A percentile compares a stretch with the other conserved stretches of the same genome.
Evolutionary conservation across 2,797 vertebrate genomes (phyloP).

Genomic region (Octomys mimax): DNA sequence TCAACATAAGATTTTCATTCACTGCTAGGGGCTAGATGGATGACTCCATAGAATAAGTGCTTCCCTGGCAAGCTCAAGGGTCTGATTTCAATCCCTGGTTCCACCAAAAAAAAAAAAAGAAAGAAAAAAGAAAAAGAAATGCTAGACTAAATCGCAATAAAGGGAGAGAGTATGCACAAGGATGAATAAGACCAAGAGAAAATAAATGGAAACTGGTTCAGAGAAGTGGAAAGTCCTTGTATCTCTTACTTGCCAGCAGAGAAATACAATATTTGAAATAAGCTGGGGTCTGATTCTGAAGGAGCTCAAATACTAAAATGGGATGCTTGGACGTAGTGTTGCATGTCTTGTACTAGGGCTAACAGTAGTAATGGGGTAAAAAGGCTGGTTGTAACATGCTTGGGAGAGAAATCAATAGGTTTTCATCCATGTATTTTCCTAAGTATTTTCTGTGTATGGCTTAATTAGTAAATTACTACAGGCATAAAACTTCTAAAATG

Average conservation of each 20-base stretch:
- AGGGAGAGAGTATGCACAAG: background rate
- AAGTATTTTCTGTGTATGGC: background rate
- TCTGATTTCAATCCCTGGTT: no score
- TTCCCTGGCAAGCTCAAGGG: no score
- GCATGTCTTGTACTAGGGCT: background rate
- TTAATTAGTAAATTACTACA: background rate
- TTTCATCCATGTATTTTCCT: slow-evolving; percentile 3
- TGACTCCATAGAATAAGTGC: no score
- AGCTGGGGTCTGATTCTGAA: background rate
- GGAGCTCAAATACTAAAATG: slow-evolving; percentile 26
- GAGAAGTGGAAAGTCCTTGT: background rate
- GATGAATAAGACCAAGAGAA: background rate
- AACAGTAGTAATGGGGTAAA: background rate
- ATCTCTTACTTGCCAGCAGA: background rate
- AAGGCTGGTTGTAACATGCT: background rate
- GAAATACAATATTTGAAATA: slow-evolving; percentile 43
- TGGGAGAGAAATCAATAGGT: background rate
- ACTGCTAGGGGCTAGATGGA: background rate
- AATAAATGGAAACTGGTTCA: background rate
- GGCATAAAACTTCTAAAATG: background rate
- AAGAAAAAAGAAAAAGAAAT: background rate
- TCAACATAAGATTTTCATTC: background rate
- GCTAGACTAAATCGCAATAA: slow-evolving; percentile 15
- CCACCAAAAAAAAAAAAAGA: no score
- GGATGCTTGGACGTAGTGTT: background rate